phyloP scores from a whole-genome alignment of 1,140 invertebrate genomes.

The Brachionus angularis region DNA sequence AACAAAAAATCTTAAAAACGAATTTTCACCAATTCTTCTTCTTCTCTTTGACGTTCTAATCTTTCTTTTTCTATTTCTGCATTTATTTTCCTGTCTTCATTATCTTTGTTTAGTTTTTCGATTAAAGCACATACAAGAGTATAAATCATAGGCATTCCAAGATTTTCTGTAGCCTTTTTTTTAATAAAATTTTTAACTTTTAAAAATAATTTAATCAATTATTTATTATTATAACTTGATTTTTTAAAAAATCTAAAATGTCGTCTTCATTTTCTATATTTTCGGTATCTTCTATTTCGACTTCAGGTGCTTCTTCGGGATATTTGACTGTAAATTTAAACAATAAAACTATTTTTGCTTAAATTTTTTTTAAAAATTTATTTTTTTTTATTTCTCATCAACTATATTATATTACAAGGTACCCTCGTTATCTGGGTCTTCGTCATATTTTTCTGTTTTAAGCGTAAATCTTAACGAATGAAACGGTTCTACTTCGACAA shows the following conservation, averaged over 20 bases:
- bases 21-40: conserved; percentile 73
- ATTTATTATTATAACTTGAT: conserved; percentile 61
- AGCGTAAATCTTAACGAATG: conserved; percentile 59
- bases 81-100: conserved; percentile 69
- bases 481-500: conserved; percentile 24
- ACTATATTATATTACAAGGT: conserved; percentile 43
- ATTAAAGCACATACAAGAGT: conserved; percentile 84
- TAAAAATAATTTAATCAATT: not conserved
- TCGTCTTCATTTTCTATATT: conserved; percentile 72
- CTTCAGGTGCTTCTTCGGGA: conserved; percentile 75
- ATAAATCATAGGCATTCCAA: conserved; percentile 96
- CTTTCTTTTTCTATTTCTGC: conserved; percentile 68
- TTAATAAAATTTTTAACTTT: conserved; percentile 38
- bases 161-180: conserved; percentile 79
- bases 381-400: conserved; percentile 56
- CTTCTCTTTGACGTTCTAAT: conserved; percentile 64
- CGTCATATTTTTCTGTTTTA: conserved; percentile 70
- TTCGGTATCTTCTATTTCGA: conserved; percentile 73
- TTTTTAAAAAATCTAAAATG: conserved; percentile 63
- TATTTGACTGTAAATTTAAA: conserved; percentile 81
- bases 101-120: conserved; percentile 62
- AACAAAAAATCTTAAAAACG: no score
- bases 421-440: conserved; percentile 61
- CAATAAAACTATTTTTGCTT: conserved; percentile 65
- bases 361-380: conserved; percentile 1